Evolutionary conservation across 2,797 vertebrate genomes (phyloP), one percentile per base, ranked within the genome.

Genomic region (Alosa sapidissima): DNA sequence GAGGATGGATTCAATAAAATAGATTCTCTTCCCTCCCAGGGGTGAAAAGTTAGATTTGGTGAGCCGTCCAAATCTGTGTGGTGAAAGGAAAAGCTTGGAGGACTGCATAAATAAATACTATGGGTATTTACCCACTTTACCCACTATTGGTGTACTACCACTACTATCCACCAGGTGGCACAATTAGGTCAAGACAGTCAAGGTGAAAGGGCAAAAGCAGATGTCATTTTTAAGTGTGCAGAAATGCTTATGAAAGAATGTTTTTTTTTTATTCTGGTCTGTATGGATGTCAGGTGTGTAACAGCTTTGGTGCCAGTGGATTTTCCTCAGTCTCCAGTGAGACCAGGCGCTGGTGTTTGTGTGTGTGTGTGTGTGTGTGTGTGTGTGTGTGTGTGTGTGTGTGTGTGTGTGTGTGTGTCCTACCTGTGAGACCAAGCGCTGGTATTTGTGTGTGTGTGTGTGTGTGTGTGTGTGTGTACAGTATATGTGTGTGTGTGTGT

Each of bases 401-500:
- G 72, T 9, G 10, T 7, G 45, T n/a, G 7, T 13, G 7, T 2
- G 55, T 5, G 3, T 24, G 1, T 9, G 28, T 82, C 82, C 86
- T 89, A 98, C 97, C 97, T 99, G 97, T 81, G 97, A 97, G 87
- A 98, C 98, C 0, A 99, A 96, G 0, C 97, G 95, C 90, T 99
- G 97, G 93, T 99, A 4, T 49, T 2, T 49, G 48, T 49, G 48
- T 5, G 6, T 8, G 48, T 49, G 48, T 49, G 48, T 49, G 48
- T 7, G 5, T 49, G 48, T 49, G 48, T 49, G 48, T 49, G 48
- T 49, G 5, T 49, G 48, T 49, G 48, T 41, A 1, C 41, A 41
- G 1, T 41, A 41, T 3, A 41, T 41, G 41, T 41, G n/a, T n/a
- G n/a, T n/a, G n/a, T n/a, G n/a, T n/a, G n/a, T n/a, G n/a, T n/a